phyloP scores from a whole-genome alignment of 2,113 vertebrate genomes.

The Apeltes quadracus region DNA sequence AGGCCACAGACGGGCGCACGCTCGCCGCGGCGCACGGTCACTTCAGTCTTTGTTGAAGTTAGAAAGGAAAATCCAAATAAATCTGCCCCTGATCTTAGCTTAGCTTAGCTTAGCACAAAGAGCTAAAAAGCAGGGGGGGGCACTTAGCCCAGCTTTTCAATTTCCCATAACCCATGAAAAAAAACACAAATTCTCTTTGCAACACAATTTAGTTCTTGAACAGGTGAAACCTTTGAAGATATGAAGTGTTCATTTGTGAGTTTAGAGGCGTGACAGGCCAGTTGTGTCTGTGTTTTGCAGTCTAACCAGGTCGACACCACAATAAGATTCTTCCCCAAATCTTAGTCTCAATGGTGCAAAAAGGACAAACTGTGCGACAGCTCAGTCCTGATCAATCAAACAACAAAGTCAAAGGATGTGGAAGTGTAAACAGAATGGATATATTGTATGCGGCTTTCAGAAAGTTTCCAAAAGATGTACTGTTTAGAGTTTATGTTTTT shows the following conservation, averaged over 20 bases:
- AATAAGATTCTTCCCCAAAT: background rate
- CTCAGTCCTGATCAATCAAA: constrained; percentile 10
- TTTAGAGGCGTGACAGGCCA: no score
- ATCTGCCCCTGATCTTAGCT: constrained; percentile 1
- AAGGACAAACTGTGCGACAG: constrained; percentile 22
- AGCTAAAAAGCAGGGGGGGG: no score
- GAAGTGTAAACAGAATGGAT: constrained; percentile 8
- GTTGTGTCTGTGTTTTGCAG: no score
- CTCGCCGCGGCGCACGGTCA: background rate
- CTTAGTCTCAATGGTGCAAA: constrained; percentile 34
- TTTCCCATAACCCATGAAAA: background rate
- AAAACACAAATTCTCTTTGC: background rate
- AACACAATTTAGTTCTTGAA: constrained; percentile 3
- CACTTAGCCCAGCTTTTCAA: background rate
- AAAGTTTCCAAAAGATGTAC: constrained; percentile 27
- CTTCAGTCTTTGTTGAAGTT: background rate
- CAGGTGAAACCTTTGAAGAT: background rate
- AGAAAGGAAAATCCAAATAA: background rate
- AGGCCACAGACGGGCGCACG: constrained; percentile 43
- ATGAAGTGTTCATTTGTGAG: background rate
- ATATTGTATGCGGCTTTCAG: constrained; percentile 11
- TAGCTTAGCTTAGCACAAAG: no score
- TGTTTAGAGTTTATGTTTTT: constrained; percentile 26
- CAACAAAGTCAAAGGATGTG: background rate
- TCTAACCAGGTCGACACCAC: background rate